Conservation (phyloP, 2,797 vertebrate species). For the Orientallactaga sibirica region DNA sequence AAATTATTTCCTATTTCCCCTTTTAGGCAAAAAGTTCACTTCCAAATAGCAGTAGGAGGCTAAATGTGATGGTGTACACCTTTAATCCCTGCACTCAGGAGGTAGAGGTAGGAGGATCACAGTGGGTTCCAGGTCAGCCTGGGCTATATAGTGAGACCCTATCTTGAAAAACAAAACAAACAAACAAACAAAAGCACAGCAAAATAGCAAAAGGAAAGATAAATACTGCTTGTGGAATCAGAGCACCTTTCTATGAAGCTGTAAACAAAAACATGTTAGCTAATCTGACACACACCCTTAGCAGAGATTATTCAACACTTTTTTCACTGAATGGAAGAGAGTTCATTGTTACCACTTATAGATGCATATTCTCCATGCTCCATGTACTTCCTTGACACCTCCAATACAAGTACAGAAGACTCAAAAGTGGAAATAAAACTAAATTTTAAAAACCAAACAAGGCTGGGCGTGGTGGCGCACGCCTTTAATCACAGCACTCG, state of each 20-base stretch:
- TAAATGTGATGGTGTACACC: too few relatives aligned
- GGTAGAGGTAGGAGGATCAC: too few relatives aligned
- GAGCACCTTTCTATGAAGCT: constrained; percentile 59
- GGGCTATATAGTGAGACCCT: too few relatives aligned
- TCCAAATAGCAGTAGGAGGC: constrained; percentile 26
- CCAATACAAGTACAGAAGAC: constrained; percentile 41
- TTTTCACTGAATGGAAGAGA: neutral
- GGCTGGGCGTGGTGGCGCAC: too few relatives aligned
- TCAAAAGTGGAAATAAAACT: neutral
- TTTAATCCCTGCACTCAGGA: too few relatives aligned
- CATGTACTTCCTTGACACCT: neutral
- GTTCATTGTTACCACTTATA: neutral
- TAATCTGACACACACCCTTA: constrained; percentile 52
- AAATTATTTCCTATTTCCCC: constrained; percentile 81
- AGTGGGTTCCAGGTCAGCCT: too few relatives aligned
- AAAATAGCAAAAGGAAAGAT: constrained; percentile 30
- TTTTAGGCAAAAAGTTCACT: constrained; percentile 72
- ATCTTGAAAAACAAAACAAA: too few relatives aligned
- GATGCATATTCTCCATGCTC: neutral
- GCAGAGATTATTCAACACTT: neutral
- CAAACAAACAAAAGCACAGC: too few relatives aligned
- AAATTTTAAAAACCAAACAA: constrained; percentile 14
- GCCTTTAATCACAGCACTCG: too few relatives aligned
- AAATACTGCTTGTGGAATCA: constrained; percentile 71
- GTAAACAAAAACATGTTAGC: constrained; percentile 39